These are phyloP conservation scores for Todiramphus chloris DNA, from an alignment of 2,113 vertebrate species.

Conservation along the genomic window DNA sequence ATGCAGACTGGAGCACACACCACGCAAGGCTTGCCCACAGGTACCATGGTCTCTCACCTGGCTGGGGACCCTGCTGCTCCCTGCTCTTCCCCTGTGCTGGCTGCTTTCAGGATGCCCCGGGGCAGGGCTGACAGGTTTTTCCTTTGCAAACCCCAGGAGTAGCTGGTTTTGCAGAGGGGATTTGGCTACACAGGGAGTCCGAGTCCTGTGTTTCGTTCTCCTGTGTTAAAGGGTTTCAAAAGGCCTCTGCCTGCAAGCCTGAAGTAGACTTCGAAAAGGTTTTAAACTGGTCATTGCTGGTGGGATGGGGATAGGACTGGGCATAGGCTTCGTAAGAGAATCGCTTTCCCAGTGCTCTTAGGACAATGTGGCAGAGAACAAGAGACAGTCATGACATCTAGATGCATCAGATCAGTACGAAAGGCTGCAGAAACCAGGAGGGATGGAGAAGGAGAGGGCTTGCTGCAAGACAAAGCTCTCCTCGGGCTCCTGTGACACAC, in stretches of 20 bases:
- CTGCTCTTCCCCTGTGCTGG: background rate
- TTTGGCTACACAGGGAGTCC: background rate
- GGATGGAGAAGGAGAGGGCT: background rate
- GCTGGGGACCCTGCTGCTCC: background rate
- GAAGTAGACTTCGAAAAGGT: background rate
- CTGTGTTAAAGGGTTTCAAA: background rate
- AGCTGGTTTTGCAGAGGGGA: background rate
- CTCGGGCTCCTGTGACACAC: fast-evolving
- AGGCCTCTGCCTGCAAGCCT: background rate
- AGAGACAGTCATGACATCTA: background rate
- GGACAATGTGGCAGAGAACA: background rate
- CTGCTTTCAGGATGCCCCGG: background rate
- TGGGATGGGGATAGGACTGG: background rate
- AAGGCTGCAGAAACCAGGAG: background rate
- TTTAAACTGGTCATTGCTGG: background rate
- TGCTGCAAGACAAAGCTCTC: background rate
- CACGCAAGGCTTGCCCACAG: background rate
- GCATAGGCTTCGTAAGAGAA: background rate
- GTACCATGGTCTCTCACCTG: fast-evolving
- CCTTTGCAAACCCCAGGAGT: background rate
- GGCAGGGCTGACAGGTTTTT: background rate
- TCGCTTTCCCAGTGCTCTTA: fast-evolving
- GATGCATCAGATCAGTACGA: background rate
- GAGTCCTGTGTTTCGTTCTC: background rate
- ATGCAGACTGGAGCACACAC: background rate